phyloP scores from a whole-genome alignment of 2,888 invertebrate genomes.

The Orgyia antiqua region DNA sequence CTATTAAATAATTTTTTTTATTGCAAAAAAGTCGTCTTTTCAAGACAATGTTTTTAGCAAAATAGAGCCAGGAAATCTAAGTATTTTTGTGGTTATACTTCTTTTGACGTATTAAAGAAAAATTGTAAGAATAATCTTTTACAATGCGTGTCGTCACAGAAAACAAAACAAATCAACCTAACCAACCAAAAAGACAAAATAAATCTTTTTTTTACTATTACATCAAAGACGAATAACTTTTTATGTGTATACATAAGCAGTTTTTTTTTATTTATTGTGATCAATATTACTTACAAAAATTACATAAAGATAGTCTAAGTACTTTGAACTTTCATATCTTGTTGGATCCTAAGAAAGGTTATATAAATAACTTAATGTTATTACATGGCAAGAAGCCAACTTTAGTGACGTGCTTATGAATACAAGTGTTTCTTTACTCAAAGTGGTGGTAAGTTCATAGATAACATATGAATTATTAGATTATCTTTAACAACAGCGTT shows the following conservation, averaged over 20 bases:
- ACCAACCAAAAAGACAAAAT: no score
- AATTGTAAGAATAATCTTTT: no score
- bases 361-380: slow-evolving; percentile 14
- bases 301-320: slow-evolving; percentile 2
- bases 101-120: no score
- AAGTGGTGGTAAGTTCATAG: background rate
- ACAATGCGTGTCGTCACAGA: no score
- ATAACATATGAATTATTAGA: background rate
- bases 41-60: no score
- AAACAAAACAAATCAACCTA: no score
- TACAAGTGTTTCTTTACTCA: background rate
- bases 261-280: background rate
- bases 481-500: background rate
- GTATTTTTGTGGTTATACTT: no score
- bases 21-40: no score
- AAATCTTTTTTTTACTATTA: no score
- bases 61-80: no score
- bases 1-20: no score
- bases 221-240: slow-evolving; percentile 5
- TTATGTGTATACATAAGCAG: background rate
- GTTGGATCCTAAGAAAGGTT: slow-evolving; percentile 7
- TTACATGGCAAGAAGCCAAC: slow-evolving; percentile 20
- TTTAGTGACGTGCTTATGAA: slow-evolving; percentile 2
- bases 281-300: background rate
- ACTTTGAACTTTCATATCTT: slow-evolving; percentile 1